Percentiles rank a stretch among this genome's conserved stretches.
Conservation (phyloP, 1,140 invertebrate genomes). For the Magallana gigas region DNA sequence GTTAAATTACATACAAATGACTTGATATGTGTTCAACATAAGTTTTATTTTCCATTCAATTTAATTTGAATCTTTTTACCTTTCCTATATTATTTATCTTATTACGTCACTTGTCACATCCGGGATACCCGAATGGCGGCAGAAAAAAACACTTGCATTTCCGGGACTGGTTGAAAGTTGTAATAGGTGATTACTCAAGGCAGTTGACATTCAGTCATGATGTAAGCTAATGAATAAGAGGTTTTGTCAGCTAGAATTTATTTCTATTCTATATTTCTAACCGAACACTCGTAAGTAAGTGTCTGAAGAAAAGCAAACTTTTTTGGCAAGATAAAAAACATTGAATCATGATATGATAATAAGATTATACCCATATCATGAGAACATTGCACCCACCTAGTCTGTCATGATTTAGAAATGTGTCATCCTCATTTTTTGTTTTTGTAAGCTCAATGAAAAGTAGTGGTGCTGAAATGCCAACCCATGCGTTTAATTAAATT, state of each 20-base stretch:
- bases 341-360: conserved; percentile 32
- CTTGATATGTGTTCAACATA: too few species aligned
- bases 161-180: conserved; percentile 19
- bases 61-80: not conserved
- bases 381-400: too few species aligned
- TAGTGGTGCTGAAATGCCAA: too few species aligned
- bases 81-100: not conserved
- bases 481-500: too few species aligned
- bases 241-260: not conserved
- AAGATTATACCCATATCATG: not conserved
- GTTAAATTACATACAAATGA: not conserved
- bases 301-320: not conserved
- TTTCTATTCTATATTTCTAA: not conserved
- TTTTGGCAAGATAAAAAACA: conserved; percentile 23
- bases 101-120: conserved; percentile 37
- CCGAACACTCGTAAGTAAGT: not conserved
- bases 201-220: not conserved
- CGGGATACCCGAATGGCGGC: conserved; percentile 30
- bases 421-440: too few species aligned
- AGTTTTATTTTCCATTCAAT: not conserved
- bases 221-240: conserved; percentile 10
- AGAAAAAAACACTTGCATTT: conserved; percentile 36
- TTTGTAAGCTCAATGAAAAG: too few species aligned
- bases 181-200: not conserved
- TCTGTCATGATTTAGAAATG: too few species aligned